phyloP scores from a whole-genome alignment of 2,113 vertebrate genomes.

The cat (Felis catus) region F.catus_Fca126_mat1.0 CM031412.1:231527001-231527500 shows the following conservation, averaged over 20 bases:
- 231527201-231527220: background rate
- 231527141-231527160: background rate
- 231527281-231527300: fast-evolving
- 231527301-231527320: background rate
- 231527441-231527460: background rate
- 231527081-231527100: background rate
- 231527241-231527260: background rate
- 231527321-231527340: fast-evolving
- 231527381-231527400: background rate
- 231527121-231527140: background rate
- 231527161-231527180: background rate
- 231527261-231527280: fast-evolving
- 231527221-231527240: background rate
- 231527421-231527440: background rate
- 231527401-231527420: fast-evolving
- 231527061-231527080: background rate
- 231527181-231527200: background rate
- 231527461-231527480: background rate
- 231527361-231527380: fast-evolving
- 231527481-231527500: fast-evolving
- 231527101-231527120: background rate
- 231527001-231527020: background rate
- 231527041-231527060: background rate
- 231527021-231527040: background rate
- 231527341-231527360: background rate